These are phyloP conservation scores for Sus cebifrons DNA, from an alignment of 2,797 vertebrate species.

Conservation along the genomic window DNA sequence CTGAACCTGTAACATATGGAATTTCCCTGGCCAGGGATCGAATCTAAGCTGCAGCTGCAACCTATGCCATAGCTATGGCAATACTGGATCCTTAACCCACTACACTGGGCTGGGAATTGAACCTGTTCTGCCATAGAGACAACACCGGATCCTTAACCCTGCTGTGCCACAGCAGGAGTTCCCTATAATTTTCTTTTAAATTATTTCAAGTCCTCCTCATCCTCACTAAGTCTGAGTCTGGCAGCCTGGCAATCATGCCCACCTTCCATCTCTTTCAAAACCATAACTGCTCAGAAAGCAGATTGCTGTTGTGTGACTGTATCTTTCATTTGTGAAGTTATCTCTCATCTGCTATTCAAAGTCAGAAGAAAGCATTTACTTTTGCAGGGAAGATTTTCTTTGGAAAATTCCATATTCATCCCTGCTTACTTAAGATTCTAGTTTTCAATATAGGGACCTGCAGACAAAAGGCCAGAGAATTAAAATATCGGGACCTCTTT, in stretches of 20 bases:
- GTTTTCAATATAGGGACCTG: slow-evolving; percentile 17
- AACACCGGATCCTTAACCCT: too few relatives aligned
- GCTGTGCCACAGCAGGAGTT: too few relatives aligned
- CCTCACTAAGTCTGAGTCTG: not conserved
- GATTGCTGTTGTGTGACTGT: slow-evolving; percentile 36
- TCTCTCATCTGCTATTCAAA: slow-evolving; percentile 64
- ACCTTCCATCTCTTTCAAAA: slow-evolving; percentile 36
- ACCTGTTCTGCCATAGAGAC: too few relatives aligned
- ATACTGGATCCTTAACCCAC: too few relatives aligned
- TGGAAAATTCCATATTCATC: slow-evolving; percentile 29
- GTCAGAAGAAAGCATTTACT: slow-evolving; percentile 56
- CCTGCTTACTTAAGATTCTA: slow-evolving; percentile 31
- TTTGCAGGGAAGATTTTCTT: slow-evolving; percentile 60
- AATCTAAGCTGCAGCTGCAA: too few relatives aligned
- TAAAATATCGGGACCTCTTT: slow-evolving; percentile 26
- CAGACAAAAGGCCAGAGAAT: slow-evolving; percentile 3
- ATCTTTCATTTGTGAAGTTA: slow-evolving; percentile 3
- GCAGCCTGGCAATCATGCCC: not conserved
- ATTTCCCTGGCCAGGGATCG: too few relatives aligned
- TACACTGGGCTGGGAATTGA: too few relatives aligned
- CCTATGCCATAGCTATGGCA: too few relatives aligned
- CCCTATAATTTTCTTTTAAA: not conserved
- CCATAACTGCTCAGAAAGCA: not conserved
- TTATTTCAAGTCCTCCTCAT: slow-evolving; percentile 31
- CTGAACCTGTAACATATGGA: too few relatives aligned